Base-by-base conservation (phyloP, 1,140 invertebrate species). In the Orius insidiosus region DNA sequence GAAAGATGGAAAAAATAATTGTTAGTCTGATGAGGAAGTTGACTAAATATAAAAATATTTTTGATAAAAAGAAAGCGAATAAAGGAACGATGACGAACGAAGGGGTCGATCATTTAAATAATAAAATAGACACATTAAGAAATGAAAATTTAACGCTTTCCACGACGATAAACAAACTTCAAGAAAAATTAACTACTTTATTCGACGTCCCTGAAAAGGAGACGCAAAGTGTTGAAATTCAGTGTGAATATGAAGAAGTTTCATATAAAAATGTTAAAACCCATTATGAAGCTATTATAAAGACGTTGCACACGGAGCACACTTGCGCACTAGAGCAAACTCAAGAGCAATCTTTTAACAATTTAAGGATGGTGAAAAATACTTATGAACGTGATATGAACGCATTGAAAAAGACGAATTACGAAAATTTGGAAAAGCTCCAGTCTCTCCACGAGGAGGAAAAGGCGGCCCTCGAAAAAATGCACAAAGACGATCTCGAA, bases 141-240 rank as follows among this genome's bases (percentile, higher is more conserved):
- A 43, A 24, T n/a, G 41, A 43, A 31, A 43, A 43, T 16, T 11
- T 31, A n/a, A 43, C n/a, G 10, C 31, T 43, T n/a, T 43, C 41
- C 3, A 11, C 18, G 10, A 43, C 41, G 7, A 43, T 43, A 11
- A 30, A 30, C 5, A n/a, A 30, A 6, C 24, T 43, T 15, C 10
- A 43, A 31, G 18, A 43, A 31, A 43, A 31, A 31, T 16, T 43
- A 11, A 30, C 41, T 11, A 11, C 16, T 9, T 30, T 43, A n/a
- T 11, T 43, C n/a, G 41, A 43, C n/a, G 10, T 43, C 5, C 41
- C 41, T 10, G 41, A 43, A 40, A 40, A 40, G 38, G 38, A 40
- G 16, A 43, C 18, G 4, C 24, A n/a, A 30, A 30, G 16, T 5
- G 41, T 31, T n/a, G 41, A 43, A 15, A 5, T 24, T 8, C 41